Base-by-base conservation (phyloP, 2,113 vertebrate species). In the Trochalopteron elliotii region DNA sequence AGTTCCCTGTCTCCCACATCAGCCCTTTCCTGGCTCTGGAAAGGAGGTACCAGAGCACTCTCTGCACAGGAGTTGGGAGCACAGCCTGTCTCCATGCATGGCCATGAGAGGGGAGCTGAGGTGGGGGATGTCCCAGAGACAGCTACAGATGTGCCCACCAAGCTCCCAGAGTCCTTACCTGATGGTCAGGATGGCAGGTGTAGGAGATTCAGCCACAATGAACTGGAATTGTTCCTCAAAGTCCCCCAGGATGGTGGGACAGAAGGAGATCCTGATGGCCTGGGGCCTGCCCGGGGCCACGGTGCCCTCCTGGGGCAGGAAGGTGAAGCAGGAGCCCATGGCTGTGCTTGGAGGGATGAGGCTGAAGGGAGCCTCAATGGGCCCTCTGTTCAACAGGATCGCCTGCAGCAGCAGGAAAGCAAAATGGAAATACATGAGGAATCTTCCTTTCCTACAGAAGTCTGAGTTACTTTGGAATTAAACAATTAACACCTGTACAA, bases 301-400 rank as follows among this genome's bases (percentile, higher is more conserved):
- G 11, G 97, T 94, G 37, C 98, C 99, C 90, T 99, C 97, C 59
- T 75, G 91, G 21, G 99, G 99, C 20, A 77, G 96, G 68, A 99
- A 97, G 19, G 97, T 97, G 89, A 99, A 99, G 96, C 97, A 98
- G 69, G 92, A 84, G 7, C 98, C 98, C 75, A 98, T 93, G 14
- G 96, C 80, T 4, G 98, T 98, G 80, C 91, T 52, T 2, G 98
- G 95, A 86, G 96, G 95, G 7, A 92, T 61, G 68, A 99, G 60
- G 19, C 16, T 97, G 96, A 99, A 99, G 47, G 97, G 44, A 70
- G 98, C 98, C 50, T 98, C 97, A 7, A 99, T 98, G 70, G 97
- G 96, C 13, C 99, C 99, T 63, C 93, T 98, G 98, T 99, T 99
- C 15, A 90, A 95, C 12, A 99, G 85, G 60, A 98, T 31, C 1